Percentiles rank a stretch among this genome's conserved stretches.
These are phyloP conservation scores for Ornithoptera priamus DNA, from an alignment of 2,888 invertebrate genomes.

Conservation along the genomic window DNA sequence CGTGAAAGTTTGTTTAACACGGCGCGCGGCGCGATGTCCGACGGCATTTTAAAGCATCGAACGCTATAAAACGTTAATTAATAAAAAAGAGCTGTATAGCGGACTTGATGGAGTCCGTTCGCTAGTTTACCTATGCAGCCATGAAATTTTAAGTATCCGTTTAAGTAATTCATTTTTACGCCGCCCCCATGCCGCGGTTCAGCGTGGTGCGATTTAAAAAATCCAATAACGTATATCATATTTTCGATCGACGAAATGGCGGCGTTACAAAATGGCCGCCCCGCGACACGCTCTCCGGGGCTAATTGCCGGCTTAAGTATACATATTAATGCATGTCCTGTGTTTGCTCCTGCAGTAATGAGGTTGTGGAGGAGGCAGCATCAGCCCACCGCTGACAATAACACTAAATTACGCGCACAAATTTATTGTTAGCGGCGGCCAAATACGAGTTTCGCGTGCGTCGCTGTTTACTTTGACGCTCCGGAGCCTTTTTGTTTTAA, in stretches of 20 bases:
- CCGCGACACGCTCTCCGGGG: constrained; percentile 17
- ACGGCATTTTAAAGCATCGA: constrained; percentile 7
- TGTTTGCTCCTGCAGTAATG: constrained; percentile 37
- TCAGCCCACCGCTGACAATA: constrained; percentile 61
- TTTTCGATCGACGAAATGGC: constrained; percentile 19
- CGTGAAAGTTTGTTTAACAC: neutral
- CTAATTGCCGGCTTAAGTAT: constrained; percentile 30
- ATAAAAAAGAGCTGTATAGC: constrained; percentile 11
- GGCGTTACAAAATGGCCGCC: constrained; percentile 20
- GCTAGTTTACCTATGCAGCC: constrained; percentile 24
- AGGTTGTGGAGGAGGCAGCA: constrained; percentile 48
- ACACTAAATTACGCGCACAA: constrained; percentile 59
- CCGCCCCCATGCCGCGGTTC: constrained; percentile 12
- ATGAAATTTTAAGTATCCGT: constrained; percentile 27
- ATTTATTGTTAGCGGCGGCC: constrained; percentile 65
- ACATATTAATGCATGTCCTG: constrained; percentile 32
- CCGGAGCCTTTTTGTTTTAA: constrained; percentile 15
- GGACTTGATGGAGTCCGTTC: constrained; percentile 13
- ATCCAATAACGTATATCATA: constrained; percentile 5
- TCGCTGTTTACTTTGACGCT: constrained; percentile 24
- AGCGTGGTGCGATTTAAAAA: constrained; percentile 13
- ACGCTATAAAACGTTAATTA: constrained; percentile 25
- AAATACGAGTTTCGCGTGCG: constrained; percentile 59
- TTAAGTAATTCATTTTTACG: constrained; percentile 26
- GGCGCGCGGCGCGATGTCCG: neutral